Percentiles rank a stretch among this genome's conserved stretches.
Evolutionary conservation across 2,113 vertebrate species (phyloP).

Genomic region (Agapornis roseicollis): DNA sequence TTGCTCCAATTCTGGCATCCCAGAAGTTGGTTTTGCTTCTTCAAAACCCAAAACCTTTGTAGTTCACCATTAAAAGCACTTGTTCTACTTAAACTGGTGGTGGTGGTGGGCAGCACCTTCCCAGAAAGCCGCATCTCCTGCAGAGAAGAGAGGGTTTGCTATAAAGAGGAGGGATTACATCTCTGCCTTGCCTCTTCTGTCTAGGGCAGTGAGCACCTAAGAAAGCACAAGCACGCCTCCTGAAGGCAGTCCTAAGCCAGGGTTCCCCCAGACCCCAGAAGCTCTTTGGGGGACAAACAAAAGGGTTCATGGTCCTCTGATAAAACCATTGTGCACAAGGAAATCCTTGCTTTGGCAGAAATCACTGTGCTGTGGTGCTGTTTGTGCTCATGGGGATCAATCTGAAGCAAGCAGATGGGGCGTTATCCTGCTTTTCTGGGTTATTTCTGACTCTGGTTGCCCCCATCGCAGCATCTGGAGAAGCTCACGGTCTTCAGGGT

Average conservation of each 20-base stretch:
- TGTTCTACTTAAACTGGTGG: fast-evolving
- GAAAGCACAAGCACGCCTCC: conserved; percentile 66
- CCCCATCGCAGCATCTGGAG: neutral
- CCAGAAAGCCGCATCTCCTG: neutral
- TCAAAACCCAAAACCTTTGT: neutral
- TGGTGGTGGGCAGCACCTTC: neutral
- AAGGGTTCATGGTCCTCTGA: neutral
- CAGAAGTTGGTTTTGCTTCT: neutral
- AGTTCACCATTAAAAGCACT: neutral
- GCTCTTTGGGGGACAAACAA: fast-evolving
- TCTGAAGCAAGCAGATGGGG: fast-evolving
- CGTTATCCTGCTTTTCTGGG: neutral
- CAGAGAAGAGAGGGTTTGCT: neutral
- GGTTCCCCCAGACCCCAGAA: fast-evolving
- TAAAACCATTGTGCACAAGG: neutral
- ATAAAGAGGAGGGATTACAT: neutral
- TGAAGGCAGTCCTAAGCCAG: neutral
- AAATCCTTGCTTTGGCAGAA: neutral
- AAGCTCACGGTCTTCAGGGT: neutral
- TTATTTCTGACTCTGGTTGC: neutral
- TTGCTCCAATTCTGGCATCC: neutral
- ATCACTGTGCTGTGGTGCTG: fast-evolving
- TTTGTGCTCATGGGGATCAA: fast-evolving
- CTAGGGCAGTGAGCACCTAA: neutral
- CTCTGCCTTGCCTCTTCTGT: neutral